Base-by-base conservation (phyloP, 2,888 invertebrate species). In the Noctua comes region DNA sequence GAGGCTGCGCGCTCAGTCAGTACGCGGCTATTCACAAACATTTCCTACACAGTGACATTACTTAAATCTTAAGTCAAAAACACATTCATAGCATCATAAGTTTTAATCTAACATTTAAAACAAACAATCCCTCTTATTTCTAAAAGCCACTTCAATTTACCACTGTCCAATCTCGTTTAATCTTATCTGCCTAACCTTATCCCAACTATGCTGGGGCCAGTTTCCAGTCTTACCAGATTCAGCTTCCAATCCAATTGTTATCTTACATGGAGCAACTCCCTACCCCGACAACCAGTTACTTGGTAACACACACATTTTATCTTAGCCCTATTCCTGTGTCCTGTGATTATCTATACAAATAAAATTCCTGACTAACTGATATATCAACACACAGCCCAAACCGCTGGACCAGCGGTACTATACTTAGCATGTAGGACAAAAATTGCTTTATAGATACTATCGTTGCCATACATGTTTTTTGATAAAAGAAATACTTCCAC, bases 21-120 rank as follows among this genome's bases (percentile, higher is more conserved):
- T 31, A 31, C 31, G 31, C 31, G 31, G 31, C 31, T 43, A n/a
- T n/a, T n/a, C n/a, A n/a, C 57, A 57, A 57, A n/a, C n/a, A 57
- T 57, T n/a, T 57, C 62, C 1, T 21, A 64, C 10, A 11, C 11
- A 31, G 31, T 62, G 3, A 18, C 18, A 62, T 31, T 13, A 31
- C 62, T 31, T 31, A 62, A 31, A 31, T 31, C 62, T 62, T 36
- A 21, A 64, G 10, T 68, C 68, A 40, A n/a, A 70, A 36, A 36
- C 36, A 70, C 27, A 70, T n/a, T 70, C 70, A 70, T 70, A 40
- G 40, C 54, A 66, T 43, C n/a, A 21, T 10, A 66, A 66, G 43
- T 43, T 3, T n/a, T 24, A 66, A n/a, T 43, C 66, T 43, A 43
- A 66, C 40, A 65, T n/a, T 40, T n/a, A 40, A 66, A 66, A 40